Evolutionary conservation across 2,888 invertebrate genomes (phyloP).

Genomic region (Protula sp.): DNA sequence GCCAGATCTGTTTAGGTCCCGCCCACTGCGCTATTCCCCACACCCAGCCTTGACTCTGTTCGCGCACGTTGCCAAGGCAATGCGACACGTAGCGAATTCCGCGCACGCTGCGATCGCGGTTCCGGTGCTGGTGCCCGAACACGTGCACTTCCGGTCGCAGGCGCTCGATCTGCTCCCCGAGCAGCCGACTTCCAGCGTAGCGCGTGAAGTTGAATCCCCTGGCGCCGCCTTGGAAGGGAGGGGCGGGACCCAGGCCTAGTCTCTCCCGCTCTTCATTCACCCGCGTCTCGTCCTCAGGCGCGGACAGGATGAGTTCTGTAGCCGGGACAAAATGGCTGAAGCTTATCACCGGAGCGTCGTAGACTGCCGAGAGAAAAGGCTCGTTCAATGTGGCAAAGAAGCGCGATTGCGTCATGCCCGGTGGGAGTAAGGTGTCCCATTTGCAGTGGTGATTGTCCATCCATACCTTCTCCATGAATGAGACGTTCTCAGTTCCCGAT

Average conservation of each 20-base stretch:
- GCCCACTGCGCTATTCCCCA: conserved; percentile 56
- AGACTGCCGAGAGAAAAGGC: conserved; percentile 8
- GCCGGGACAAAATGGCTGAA: conserved; percentile 30
- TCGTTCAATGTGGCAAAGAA: conserved; percentile 24
- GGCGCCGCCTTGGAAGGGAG: conserved; percentile 9
- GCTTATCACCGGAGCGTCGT: conserved; percentile 23
- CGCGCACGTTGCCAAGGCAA: conserved; percentile 23
- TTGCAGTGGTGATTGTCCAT: conserved; percentile 28
- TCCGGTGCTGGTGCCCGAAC: conserved; percentile 29
- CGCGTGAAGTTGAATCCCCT: conserved; percentile 27
- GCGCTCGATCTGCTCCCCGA: conserved; percentile 21
- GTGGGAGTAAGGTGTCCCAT: conserved; percentile 19
- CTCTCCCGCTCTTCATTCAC: conserved; percentile 15
- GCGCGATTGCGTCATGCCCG: conserved; percentile 12
- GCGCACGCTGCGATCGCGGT: conserved; percentile 24
- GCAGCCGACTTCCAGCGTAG: conserved; percentile 22
- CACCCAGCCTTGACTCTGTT: conserved; percentile 54
- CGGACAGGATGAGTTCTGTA: conserved; percentile 18
- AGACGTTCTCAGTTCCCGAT: conserved; percentile 8
- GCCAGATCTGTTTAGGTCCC: conserved; percentile 19
- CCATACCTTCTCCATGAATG: conserved; percentile 17
- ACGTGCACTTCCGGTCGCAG: conserved; percentile 23
- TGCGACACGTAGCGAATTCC: conserved; percentile 28
- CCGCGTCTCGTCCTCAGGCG: conserved; percentile 13
- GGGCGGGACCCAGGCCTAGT: conserved; percentile 11